These are phyloP conservation scores for Pantherophis alleghaniensis DNA, from an alignment of 2,797 vertebrate genomes.

Conservation along the genomic window DNA sequence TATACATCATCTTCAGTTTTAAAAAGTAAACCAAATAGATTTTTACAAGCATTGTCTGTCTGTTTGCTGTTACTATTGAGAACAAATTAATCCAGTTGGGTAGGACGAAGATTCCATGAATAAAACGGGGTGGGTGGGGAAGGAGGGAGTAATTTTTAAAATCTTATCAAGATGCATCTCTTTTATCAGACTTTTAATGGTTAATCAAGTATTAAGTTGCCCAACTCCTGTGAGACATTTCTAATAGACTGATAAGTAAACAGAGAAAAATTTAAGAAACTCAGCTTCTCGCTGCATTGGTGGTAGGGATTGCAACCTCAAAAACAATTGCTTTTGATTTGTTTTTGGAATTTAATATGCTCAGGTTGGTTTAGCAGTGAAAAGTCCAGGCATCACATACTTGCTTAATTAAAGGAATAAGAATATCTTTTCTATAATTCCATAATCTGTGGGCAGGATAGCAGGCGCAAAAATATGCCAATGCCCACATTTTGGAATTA, in stretches of 20 bases:
- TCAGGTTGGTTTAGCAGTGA: background rate
- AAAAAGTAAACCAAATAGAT: background rate
- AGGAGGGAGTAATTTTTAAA: background rate
- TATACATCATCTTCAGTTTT: background rate
- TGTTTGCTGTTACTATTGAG: background rate
- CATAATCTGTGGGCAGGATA: background rate
- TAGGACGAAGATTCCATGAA: background rate
- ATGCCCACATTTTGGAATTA: background rate
- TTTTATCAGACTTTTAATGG: background rate
- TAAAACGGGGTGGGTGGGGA: background rate
- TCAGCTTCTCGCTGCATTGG: background rate
- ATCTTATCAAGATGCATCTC: background rate
- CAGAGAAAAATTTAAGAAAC: background rate
- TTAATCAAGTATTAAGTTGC: background rate
- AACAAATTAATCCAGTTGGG: background rate
- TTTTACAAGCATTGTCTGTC: background rate
- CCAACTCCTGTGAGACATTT: background rate
- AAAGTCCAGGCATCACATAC: background rate
- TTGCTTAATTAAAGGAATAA: background rate
- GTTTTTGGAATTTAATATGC: background rate
- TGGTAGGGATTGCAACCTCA: background rate
- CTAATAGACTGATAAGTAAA: background rate
- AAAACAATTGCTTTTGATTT: background rate
- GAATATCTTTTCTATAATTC: background rate
- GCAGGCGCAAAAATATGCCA: background rate